Conservation (phyloP, 2,888 invertebrate species). For the Metellina segmentata region DNA sequence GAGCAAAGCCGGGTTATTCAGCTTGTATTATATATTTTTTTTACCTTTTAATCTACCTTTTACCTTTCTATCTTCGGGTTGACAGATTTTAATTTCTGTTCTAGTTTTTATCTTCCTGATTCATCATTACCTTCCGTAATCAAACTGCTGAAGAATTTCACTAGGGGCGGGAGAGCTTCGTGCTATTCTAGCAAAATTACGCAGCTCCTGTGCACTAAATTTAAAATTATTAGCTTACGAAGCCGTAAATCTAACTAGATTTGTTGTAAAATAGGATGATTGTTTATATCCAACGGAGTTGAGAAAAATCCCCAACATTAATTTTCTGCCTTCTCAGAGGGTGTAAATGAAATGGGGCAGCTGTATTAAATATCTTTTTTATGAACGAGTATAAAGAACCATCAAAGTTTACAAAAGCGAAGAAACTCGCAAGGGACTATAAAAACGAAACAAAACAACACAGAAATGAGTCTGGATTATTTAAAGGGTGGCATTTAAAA, state of each 20-base stretch:
- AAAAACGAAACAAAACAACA: background rate
- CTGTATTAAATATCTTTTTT: background rate
- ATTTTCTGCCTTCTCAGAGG: background rate
- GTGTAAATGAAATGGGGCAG: background rate
- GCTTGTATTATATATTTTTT: too few species aligned
- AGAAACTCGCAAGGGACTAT: background rate
- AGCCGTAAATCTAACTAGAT: background rate
- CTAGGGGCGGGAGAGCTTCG: too few species aligned
- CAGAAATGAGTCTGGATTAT: slow-evolving; percentile 5
- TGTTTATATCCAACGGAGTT: background rate
- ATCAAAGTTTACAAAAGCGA: background rate
- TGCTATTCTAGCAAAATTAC: too few species aligned
- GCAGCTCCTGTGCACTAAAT: too few species aligned
- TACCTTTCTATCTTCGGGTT: too few species aligned
- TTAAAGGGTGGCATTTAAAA: slow-evolving; percentile 10
- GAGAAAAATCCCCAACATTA: background rate
- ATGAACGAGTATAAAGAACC: background rate
- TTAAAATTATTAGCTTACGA: too few species aligned
- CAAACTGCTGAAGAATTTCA: too few species aligned
- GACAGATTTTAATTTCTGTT: too few species aligned
- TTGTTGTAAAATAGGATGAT: background rate
- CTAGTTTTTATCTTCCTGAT: too few species aligned
- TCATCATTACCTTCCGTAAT: too few species aligned
- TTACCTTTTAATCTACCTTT: too few species aligned
- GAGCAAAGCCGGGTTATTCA: too few species aligned